phyloP scores from a whole-genome alignment of 2,888 invertebrate species.

The Bruchidius siliquastri region DNA sequence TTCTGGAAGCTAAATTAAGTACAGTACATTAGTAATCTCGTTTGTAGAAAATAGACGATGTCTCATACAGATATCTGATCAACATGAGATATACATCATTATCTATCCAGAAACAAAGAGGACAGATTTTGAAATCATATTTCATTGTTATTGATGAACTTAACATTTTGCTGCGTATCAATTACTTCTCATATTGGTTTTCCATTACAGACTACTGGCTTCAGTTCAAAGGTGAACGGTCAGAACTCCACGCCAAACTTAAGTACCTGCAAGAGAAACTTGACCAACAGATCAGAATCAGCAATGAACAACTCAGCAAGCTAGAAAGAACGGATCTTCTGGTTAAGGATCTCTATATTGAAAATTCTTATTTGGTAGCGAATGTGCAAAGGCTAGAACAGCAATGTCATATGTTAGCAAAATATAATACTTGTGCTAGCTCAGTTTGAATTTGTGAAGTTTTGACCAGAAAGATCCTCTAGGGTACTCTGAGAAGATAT shows the following conservation, averaged over 20 bases:
- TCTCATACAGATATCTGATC: no score
- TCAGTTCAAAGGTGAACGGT: slow-evolving; percentile 54
- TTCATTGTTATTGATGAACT: no score
- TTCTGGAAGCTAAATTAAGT: no score
- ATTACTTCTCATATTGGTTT: no score
- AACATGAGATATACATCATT: no score
- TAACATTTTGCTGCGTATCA: no score
- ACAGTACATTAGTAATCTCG: no score
- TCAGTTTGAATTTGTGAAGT: slow-evolving; percentile 25
- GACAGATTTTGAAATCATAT: no score
- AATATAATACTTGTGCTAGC: slow-evolving; percentile 37
- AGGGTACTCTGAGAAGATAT: no score
- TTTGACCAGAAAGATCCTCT: no score
- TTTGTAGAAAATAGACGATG: no score
- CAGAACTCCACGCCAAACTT: slow-evolving; percentile 51
- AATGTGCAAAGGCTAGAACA: slow-evolving; percentile 57
- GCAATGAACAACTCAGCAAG: slow-evolving; percentile 60
- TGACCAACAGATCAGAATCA: slow-evolving; percentile 52
- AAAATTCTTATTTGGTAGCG: slow-evolving; percentile 74
- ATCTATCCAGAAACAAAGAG: no score
- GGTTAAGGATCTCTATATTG: slow-evolving; percentile 78
- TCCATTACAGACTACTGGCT: slow-evolving; percentile 50
- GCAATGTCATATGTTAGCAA: slow-evolving; percentile 50
- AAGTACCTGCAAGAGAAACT: slow-evolving; percentile 53
- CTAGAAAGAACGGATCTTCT: slow-evolving; percentile 69